Base-by-base conservation (phyloP, 2,113 vertebrate species). In the Glaucomys volans region DNA sequence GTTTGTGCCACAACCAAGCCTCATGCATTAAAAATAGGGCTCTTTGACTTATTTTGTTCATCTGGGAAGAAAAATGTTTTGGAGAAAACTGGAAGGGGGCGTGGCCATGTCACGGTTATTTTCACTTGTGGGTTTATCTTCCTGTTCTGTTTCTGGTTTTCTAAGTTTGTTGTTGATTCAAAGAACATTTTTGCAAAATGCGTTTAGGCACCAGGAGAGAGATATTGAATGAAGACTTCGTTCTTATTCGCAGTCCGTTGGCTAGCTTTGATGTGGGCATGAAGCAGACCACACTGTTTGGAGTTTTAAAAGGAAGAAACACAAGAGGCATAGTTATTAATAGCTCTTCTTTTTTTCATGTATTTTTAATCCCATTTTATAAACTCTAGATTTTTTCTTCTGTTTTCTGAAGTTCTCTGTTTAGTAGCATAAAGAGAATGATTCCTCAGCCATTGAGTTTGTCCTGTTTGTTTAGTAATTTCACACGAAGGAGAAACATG, bases 61-160 rank as follows among this genome's bases (percentile, higher is more conserved):
- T 95, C 91, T 95, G 90, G 95, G 59, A 88, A 89, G 80, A 91
- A 89, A 95, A 91, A 76, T 80, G 71, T 91, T 96, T 95, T 85
- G 90, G 83, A 96, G 87, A 88, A 90, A 72, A 79, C 64, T 90
- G 52, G 80, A 94, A 93, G 57, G 28, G 57, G 54, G 59, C n/a
- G 64, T 59, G 82, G 0, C 2, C 0, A 13, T 75, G 66, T 40
- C 95, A 67, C 67, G 92, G 35, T 86, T 97, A 87, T 94, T 97
- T 97, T 80, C 94, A 90, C 94, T 92, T 88, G 64, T 93, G 89
- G 82, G 82, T 97, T 97, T 95, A 54, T 90, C 82, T 97, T 96
- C 90, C 42, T 94, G 40, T 87, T 97, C 97, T 97, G 87, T 94
- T 98, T 97, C 72, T 95, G 89, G 10, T 95, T 95, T 95, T 94